phyloP scores from a whole-genome alignment of 2,797 vertebrate genomes.

The Sebastiscus albofasciatus region DNA sequence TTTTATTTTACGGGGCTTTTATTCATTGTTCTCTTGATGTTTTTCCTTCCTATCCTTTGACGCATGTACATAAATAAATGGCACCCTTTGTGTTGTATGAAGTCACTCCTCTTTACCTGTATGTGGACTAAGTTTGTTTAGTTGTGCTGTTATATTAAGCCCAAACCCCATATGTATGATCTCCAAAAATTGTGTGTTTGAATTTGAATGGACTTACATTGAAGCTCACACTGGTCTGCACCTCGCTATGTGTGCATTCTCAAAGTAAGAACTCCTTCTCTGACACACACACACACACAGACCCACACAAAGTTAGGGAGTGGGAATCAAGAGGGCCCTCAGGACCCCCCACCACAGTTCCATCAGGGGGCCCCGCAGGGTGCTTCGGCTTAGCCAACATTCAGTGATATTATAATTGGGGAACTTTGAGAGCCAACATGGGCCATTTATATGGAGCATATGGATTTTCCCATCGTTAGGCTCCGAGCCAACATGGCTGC shows the following conservation, averaged over 20 bases:
- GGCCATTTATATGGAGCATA: slow-evolving; percentile 82
- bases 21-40: neutral
- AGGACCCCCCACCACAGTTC: slow-evolving; percentile 47
- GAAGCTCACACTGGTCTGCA: neutral
- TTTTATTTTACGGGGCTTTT: neutral
- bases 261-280: neutral
- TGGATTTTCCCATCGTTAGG: slow-evolving; percentile 82
- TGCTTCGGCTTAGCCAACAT: slow-evolving; percentile 58
- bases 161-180: neutral
- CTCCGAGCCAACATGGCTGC: slow-evolving; percentile 74
- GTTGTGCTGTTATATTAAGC: neutral
- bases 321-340: slow-evolving; percentile 36
- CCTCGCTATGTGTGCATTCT: neutral
- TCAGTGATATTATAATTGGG: slow-evolving; percentile 77
- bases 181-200: neutral
- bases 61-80: too few species aligned
- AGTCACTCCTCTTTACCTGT: too few species aligned
- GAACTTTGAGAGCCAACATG: slow-evolving; percentile 67
- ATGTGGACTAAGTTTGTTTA: too few species aligned
- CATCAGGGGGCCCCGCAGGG: slow-evolving; percentile 61
- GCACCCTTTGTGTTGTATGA: too few species aligned
- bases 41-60: neutral
- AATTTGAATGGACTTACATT: neutral
- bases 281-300: slow-evolving; percentile 7
- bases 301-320: slow-evolving; percentile 35